Conservation (phyloP, 2,113 vertebrate species). For the Lonchura striata region DNA sequence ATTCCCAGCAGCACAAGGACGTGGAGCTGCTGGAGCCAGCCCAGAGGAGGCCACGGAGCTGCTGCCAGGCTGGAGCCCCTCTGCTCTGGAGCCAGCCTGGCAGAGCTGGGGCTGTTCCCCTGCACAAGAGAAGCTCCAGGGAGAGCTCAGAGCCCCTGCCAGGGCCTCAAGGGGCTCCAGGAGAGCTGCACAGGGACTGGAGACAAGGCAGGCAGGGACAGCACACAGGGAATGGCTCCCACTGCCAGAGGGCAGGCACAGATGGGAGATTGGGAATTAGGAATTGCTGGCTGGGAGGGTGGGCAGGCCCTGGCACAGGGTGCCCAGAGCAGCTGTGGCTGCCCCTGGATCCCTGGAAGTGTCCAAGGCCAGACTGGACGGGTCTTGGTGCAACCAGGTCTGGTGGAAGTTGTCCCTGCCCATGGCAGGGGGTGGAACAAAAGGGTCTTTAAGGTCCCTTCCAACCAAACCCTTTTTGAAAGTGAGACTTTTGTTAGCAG, state of each 20-base stretch:
- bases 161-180: background rate
- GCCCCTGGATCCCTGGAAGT: background rate
- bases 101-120: background rate
- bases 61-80: background rate
- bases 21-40: rapidly evolving
- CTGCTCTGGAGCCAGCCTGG: background rate
- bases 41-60: background rate
- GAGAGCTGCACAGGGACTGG: background rate
- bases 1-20: background rate
- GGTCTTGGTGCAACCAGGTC: rapidly evolving
- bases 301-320: background rate
- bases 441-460: background rate
- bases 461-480: background rate
- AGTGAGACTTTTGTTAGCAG: background rate
- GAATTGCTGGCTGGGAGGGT: background rate
- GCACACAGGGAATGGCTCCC: background rate
- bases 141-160: background rate
- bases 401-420: rapidly evolving
- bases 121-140: background rate
- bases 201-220: background rate
- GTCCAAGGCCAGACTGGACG: rapidly evolving
- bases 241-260: background rate
- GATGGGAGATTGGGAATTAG: background rate
- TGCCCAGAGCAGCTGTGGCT: background rate
- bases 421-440: rapidly evolving